Base-by-base conservation (phyloP, 1,140 invertebrate species). In the Dendroctonus ponderosae region DNA sequence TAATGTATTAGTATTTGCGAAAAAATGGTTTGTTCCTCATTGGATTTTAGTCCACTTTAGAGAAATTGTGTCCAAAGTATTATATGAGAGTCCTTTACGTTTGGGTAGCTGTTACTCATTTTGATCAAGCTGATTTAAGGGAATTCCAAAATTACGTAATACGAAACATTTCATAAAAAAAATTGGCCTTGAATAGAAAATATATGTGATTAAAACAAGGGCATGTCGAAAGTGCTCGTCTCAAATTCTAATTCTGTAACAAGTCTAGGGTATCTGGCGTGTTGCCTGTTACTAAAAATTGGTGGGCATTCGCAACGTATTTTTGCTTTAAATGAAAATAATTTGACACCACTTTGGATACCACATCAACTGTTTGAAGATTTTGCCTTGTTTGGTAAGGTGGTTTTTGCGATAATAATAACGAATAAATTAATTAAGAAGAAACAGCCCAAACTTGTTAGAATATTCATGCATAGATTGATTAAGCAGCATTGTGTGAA, bases 191-290 rank as follows among this genome's bases (percentile, higher is more conserved):
- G 62, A 65, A 57, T 49, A 50, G 42, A 54, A 54, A 9, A 65
- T 39, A 50, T 53, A 51, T 54, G 51, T 40, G 53, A 63, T 66
- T 62, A 52, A 62, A 70, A 69, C 70, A 67, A 65, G 53, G 54
- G 62, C 44, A 65, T 68, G 67, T 69, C 60, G 67, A 64, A 61
- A 66, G 67, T 65, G 63, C 62, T 70, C 63, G 60, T 62, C 68
- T 66, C 66, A 62, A 67, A 68, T 56, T 73, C 75, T 76, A 77
- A 75, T 75, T 77, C 69, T 68, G 74, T 71, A 76, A 71, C 67
- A 66, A 56, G 75, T 73, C 75, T 76, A 76, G 75, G 72, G 70
- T 73, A 74, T 70, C 72, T 77, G 75, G 77, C 76, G 68, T 70
- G 62, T 65, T 75, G 76, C 77, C 76, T 73, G 72, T 75, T 69